These are phyloP conservation scores for Cheilosia vernalis DNA, from an alignment of 2,888 invertebrate species.

Conservation along the genomic window DNA sequence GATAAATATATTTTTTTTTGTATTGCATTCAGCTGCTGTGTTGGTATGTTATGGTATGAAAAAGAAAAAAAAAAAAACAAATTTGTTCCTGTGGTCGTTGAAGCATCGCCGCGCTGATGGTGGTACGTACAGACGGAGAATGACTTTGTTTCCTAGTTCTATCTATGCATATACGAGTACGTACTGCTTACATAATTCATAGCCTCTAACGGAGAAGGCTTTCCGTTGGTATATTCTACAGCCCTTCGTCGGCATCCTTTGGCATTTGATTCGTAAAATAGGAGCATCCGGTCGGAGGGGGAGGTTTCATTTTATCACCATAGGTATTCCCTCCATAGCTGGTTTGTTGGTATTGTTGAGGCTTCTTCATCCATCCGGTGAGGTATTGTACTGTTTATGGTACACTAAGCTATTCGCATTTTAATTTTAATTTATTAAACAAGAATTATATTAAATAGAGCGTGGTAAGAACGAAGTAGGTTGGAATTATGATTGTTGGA, in stretches of 20 bases:
- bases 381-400: conserved; percentile 37
- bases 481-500: conserved; percentile 21
- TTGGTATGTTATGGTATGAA: conserved; percentile 5
- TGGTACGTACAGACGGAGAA: conserved; percentile 23
- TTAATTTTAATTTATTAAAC: conserved; percentile 59
- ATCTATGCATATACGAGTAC: conserved; percentile 18
- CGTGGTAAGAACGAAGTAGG: conserved; percentile 1
- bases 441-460: conserved; percentile 30
- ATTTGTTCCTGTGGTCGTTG: conserved; percentile 20
- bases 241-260: conserved; percentile 42
- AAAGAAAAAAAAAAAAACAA: neutral
- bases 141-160: conserved; percentile 23
- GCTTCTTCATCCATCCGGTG: neutral
- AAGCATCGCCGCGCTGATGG: neutral
- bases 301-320: neutral
- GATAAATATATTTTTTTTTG: neutral
- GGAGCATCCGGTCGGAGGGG: conserved; percentile 9
- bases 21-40: neutral
- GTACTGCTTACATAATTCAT: conserved; percentile 35
- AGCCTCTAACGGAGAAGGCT: conserved; percentile 3
- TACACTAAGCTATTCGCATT: conserved; percentile 37
- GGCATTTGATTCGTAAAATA: conserved; percentile 41
- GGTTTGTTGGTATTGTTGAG: neutral
- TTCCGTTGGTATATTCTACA: conserved; percentile 14
- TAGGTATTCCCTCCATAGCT: neutral